Evolutionary conservation across 2,888 invertebrate genomes (phyloP), one percentile per base, ranked within the genome.

Genomic region (Nasonia oneida): DNA sequence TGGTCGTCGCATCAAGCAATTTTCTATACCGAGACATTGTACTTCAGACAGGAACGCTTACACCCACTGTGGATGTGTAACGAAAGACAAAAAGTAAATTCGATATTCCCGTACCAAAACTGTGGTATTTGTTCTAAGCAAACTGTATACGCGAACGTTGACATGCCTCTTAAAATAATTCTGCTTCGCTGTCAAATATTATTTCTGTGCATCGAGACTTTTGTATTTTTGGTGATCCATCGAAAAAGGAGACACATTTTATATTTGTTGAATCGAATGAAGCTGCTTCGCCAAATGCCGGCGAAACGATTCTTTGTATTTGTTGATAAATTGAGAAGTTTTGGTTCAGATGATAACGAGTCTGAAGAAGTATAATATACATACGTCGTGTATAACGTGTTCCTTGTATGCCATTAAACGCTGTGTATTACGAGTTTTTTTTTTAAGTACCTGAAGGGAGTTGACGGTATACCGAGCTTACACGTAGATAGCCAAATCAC

Each of bases 381-480:
- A 53, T 37, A 70, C 33, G 12, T n/a, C n/a, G 14, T 67, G 39
- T 61, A 39, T 12, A 73, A 71, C 42, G 75, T 39, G 37, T 83
- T 79, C 70, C 47, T 83, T 53, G 61, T 70, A 75, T 75, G 61
- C 75, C 71, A 64, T 77, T 61, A 33, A 83, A 83, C 83, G 77
- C 71, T 81, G 18, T 71, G 71, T 23, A 29, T 83, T 76, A 61
- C 18, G 6, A 61, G 75, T 67, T 71, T 84, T 79, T 79, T 79
- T 83, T 18, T 82, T 74, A 74, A 78, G 87, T 87, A 87, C 87
- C 85, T 87, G 85, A 85, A 81, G 42, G 74, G 71, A 85, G 57
- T n/a, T 74, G 67, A 73, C 42, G 67, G 81, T 83, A 83, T 85
- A 85, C 67, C 83, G 87, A 87, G 87, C 87, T 87, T 87, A 88